Conservation (phyloP, 2,113 vertebrate genomes). For the Fulica atra region DNA sequence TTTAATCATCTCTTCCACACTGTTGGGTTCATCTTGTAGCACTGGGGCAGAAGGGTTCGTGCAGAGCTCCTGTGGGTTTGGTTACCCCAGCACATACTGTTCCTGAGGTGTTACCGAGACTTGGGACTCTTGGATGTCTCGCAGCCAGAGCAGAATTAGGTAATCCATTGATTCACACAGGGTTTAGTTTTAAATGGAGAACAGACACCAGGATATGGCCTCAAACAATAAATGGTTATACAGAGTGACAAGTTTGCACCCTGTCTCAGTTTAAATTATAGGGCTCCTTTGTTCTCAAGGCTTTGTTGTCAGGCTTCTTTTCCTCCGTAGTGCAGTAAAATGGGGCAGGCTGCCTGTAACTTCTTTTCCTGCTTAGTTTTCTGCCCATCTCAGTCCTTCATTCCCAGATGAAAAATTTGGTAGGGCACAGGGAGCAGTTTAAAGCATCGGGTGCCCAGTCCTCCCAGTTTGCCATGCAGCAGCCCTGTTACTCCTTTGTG, state of each 20-base stretch:
- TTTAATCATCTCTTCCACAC: background rate
- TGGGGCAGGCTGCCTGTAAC: background rate
- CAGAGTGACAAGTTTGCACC: background rate
- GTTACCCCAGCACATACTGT: background rate
- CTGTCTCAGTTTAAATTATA: background rate
- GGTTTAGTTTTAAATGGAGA: background rate
- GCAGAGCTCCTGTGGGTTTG: background rate
- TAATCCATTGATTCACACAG: background rate
- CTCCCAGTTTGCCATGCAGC: background rate
- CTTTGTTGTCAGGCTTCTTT: background rate
- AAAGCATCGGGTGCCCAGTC: accelerated
- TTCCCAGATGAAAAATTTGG: background rate
- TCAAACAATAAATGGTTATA: accelerated
- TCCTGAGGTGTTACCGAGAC: background rate
- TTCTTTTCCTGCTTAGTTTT: background rate
- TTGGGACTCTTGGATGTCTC: background rate
- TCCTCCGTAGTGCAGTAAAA: background rate
- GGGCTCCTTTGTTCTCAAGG: background rate
- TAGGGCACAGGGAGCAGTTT: accelerated
- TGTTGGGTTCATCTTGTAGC: background rate
- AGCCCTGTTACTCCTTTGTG: background rate
- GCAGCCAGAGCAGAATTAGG: background rate
- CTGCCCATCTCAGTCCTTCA: background rate
- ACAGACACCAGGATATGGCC: background rate
- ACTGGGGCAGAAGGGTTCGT: background rate